Percentiles rank a stretch among this genome's conserved stretches.
These are phyloP conservation scores for Caenorhabditis zanzibari DNA, from an alignment of 2,888 invertebrate species.

Conservation along the genomic window DNA sequence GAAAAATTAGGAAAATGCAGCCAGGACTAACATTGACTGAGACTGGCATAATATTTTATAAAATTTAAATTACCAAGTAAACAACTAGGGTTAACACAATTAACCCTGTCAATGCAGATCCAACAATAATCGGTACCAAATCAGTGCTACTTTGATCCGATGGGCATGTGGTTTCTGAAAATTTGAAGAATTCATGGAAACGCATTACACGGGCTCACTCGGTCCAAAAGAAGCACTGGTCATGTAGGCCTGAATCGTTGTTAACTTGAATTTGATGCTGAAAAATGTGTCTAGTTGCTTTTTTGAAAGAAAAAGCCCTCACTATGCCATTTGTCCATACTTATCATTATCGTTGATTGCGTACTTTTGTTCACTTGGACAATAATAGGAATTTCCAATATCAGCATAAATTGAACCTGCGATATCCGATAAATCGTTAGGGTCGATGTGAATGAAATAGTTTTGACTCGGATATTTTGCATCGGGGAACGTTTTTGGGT, in stretches of 20 bases:
- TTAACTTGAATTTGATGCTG: constrained; percentile 68
- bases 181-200: neutral
- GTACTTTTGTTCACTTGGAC: constrained; percentile 72
- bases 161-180: constrained; percentile 68
- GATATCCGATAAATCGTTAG: constrained; percentile 45
- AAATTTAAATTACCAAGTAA: constrained; percentile 73
- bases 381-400: constrained; percentile 61
- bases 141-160: constrained; percentile 72
- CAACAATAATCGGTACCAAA: constrained; percentile 72
- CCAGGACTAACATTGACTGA: too few species aligned
- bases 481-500: constrained; percentile 62
- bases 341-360: constrained; percentile 64
- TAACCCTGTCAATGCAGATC: constrained; percentile 69
- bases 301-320: constrained; percentile 15
- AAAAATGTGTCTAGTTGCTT: constrained; percentile 7
- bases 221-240: constrained; percentile 42
- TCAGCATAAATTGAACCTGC: constrained; percentile 62
- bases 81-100: constrained; percentile 68
- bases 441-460: constrained; percentile 56
- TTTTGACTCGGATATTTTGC: constrained; percentile 51
- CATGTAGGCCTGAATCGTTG: constrained; percentile 69
- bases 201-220: constrained; percentile 36
- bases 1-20: too few species aligned
- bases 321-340: constrained; percentile 69
- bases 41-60: too few species aligned